These are phyloP conservation scores for Tichodroma muraria DNA, from an alignment of 2,113 vertebrate genomes.

Conservation along the genomic window DNA sequence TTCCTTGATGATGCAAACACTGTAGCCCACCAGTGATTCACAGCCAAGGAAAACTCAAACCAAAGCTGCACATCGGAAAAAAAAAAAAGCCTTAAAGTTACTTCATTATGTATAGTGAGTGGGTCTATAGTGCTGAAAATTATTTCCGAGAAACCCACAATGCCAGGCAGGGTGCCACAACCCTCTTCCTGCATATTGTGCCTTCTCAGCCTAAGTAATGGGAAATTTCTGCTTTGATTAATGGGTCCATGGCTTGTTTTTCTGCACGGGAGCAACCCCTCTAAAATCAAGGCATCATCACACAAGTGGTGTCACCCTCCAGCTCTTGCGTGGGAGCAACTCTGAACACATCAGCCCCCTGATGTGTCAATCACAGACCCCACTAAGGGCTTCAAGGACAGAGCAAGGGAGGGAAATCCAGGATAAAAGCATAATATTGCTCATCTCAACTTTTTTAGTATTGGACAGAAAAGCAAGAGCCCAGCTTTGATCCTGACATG, in stretches of 20 bases:
- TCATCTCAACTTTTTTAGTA: neutral
- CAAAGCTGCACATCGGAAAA: neutral
- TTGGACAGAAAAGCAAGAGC: neutral
- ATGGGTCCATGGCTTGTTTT: neutral
- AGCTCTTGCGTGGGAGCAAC: neutral
- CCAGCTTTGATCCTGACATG: neutral
- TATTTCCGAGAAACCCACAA: neutral
- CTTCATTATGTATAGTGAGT: neutral
- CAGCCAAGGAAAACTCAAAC: neutral
- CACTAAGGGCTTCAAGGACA: neutral
- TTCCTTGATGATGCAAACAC: neutral
- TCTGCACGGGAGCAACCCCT: neutral
- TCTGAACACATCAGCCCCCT: neutral
- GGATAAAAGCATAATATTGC: neutral
- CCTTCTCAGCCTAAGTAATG: neutral
- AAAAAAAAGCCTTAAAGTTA: neutral
- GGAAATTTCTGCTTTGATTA: neutral
- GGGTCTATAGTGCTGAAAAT: neutral
- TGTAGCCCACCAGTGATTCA: neutral
- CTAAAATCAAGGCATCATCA: neutral
- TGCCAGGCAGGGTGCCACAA: neutral
- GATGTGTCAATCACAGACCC: neutral
- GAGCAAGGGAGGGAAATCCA: neutral
- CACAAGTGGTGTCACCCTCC: neutral
- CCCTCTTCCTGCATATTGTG: neutral